Percentiles rank a stretch among this genome's conserved stretches.
Evolutionary conservation across 2,113 vertebrate species (phyloP).

Genomic region (Physeter macrocephalus): DNA sequence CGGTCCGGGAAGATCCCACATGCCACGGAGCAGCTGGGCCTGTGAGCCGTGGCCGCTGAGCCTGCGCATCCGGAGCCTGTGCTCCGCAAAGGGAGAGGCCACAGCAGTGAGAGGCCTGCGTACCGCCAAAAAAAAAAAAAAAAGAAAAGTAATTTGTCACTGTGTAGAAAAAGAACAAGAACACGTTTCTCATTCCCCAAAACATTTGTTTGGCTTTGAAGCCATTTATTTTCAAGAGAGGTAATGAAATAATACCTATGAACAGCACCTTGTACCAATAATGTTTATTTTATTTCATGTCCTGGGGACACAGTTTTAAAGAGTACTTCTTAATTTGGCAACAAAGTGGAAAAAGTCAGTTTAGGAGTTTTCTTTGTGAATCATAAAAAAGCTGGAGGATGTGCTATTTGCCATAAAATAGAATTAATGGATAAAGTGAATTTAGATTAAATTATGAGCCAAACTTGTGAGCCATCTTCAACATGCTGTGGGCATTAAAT

Average conservation of each 20-base stretch:
- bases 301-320: background rate
- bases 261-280: background rate
- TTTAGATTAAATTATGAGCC: background rate
- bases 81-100: no score
- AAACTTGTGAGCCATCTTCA: background rate
- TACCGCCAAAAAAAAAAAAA: no score
- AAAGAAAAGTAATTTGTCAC: background rate
- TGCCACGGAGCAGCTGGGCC: no score
- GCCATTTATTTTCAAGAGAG: background rate
- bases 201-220: background rate
- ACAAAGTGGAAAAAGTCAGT: background rate
- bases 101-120: no score
- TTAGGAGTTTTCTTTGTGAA: background rate
- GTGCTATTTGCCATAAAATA: background rate
- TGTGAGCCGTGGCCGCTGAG: no score
- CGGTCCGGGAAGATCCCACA: no score
- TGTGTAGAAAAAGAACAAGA: background rate
- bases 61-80: no score
- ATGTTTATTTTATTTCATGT: background rate
- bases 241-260: background rate
- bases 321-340: background rate
- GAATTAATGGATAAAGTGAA: slow-evolving; percentile 1
- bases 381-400: background rate
- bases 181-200: background rate
- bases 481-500: background rate